phyloP scores from a whole-genome alignment of 92 coral and sea anemone species.

The Palythoa grandis region DNA sequence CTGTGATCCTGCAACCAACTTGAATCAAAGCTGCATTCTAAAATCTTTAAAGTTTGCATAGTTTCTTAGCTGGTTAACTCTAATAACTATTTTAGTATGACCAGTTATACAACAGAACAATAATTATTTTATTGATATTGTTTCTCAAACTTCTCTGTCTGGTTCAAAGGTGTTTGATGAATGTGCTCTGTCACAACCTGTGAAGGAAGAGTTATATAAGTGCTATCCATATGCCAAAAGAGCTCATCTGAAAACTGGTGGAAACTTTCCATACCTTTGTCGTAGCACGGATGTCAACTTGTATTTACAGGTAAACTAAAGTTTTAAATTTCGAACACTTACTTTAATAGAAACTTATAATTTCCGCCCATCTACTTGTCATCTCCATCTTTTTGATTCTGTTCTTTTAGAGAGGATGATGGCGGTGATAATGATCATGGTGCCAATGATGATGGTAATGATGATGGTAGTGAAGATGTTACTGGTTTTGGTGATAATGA shows the following conservation, averaged over 20 bases:
- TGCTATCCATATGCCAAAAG: slow-evolving; percentile 93
- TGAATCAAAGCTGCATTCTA: too few species aligned
- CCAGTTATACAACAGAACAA: too few species aligned
- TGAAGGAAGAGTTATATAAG: slow-evolving; percentile 91
- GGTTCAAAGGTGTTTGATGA: slow-evolving; percentile 92
- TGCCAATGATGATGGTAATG: background rate
- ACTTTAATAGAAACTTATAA: background rate
- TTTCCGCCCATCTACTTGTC: background rate
- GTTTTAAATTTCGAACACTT: background rate
- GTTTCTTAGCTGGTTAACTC: too few species aligned
- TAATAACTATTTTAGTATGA: too few species aligned
- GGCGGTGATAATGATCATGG: background rate
- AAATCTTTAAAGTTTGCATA: too few species aligned
- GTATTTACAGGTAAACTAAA: slow-evolving; percentile 78
- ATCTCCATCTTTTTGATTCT: background rate
- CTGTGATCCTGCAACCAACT: too few species aligned
- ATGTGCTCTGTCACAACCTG: slow-evolving; percentile 97
- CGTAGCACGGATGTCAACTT: slow-evolving; percentile 94
- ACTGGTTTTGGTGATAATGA: background rate
- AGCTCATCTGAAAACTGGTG: slow-evolving; percentile 97
- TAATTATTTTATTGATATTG: background rate
- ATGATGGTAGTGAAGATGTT: background rate
- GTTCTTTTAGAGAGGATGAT: background rate
- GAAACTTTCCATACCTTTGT: slow-evolving; percentile 96
- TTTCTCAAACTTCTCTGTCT: background rate